Base-by-base conservation (phyloP, 23 tunicate genomes). In the Phallusia fumigata region DNA sequence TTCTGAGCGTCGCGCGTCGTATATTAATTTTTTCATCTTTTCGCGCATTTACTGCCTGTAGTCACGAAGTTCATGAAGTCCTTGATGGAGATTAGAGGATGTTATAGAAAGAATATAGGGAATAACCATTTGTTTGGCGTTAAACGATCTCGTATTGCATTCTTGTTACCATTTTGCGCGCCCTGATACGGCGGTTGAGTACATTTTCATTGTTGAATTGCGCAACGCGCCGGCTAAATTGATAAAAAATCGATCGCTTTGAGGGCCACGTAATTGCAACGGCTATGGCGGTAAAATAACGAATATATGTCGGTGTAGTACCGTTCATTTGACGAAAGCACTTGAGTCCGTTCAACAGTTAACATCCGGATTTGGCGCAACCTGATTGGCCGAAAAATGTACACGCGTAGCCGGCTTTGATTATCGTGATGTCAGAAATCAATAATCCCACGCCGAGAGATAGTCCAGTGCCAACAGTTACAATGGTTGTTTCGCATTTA, bases 331-430 rank as follows among this genome's bases (percentile, higher is more conserved):
- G 15, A 58, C 28, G 69, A 58, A 58, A 58, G 69, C 69, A 6
- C 69, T 58, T 24, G 69, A 58, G 13, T 8, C 11, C 40, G 45
- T 74, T 74, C 35, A 74, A 74, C 47, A 33, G 10, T 74, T 33
- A 33, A 12, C 40, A 74, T 74, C 44, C 16, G 77, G 35, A 74
- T 74, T 74, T 74, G 77, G 77, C 77, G 40, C 77, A 74, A 32
- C 77, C 35, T 74, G 77, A 74, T 74, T 74, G 77, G 77, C 44
- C 44, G 40, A 74, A 33, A 58, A 74, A 74, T 74, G 77, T 74
- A 74, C 77, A 74, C 77, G 77, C 77, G 77, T 33, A 32, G 36
- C 44, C 44, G 77, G 69, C 69, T 58, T 58, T 58, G 69, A 31
- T 33, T 32, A 74, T 33, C 30, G 77, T 74, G 77, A 74, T 30